Evolutionary conservation across 2,888 invertebrate species (phyloP).

Genomic region (Trachelus stipa): DNA sequence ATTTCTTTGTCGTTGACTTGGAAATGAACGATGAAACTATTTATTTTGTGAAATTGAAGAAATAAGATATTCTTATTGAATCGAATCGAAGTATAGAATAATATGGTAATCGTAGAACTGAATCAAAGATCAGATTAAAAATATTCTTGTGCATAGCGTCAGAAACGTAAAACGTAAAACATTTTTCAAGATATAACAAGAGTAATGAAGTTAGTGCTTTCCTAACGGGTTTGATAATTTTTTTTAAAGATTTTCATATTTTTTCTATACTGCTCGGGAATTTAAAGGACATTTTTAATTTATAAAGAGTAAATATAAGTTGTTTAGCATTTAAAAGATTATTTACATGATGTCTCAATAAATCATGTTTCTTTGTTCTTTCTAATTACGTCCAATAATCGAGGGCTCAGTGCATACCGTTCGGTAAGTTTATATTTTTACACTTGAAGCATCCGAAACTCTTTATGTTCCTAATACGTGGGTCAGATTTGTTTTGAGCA

Average conservation of each 20-base stretch:
- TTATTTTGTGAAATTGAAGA: background rate
- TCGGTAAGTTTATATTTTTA: constrained; percentile 59
- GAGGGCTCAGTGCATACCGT: constrained; percentile 62
- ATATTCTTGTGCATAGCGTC: background rate
- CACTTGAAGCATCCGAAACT: constrained; percentile 32
- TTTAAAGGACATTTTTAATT: background rate
- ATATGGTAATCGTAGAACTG: background rate
- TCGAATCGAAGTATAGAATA: background rate
- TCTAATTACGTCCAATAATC: constrained; percentile 63
- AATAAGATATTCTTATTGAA: background rate
- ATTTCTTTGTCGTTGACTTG: background rate
- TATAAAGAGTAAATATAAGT: background rate
- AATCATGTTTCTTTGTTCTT: constrained; percentile 63
- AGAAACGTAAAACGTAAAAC: background rate
- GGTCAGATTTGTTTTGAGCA: constrained; percentile 15
- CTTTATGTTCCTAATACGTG: constrained; percentile 21
- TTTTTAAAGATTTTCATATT: background rate
- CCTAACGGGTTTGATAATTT: background rate
- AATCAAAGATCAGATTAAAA: background rate
- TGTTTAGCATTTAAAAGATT: constrained; percentile 17
- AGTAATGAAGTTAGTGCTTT: background rate
- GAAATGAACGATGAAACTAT: background rate
- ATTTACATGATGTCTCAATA: constrained; percentile 47
- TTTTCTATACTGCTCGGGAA: background rate
- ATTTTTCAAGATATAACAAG: background rate